Conservation (phyloP, 1,140 invertebrate genomes). For the Neotoxoptera formosana region DNA sequence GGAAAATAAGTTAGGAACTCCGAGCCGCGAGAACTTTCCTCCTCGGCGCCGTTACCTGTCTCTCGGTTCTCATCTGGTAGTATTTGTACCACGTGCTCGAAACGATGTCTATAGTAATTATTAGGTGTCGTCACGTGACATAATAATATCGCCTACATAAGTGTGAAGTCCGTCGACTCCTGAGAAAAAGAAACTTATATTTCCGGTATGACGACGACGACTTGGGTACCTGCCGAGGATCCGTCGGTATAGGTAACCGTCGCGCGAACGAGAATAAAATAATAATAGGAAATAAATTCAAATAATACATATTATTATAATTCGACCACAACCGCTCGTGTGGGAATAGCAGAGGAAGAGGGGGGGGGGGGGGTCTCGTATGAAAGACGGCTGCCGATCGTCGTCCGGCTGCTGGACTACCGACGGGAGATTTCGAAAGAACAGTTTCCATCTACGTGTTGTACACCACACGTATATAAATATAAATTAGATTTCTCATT, state of each 20-base stretch:
- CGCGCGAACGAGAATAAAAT: background rate
- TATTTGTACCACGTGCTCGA: background rate
- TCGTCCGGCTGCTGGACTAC: background rate
- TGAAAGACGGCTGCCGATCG: background rate
- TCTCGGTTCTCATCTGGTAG: background rate
- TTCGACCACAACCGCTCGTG: background rate
- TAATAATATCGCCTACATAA: no score
- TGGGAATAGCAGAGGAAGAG: no score
- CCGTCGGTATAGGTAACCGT: background rate
- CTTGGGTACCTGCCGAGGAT: background rate
- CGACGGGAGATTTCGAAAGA: background rate
- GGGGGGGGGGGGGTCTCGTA: no score
- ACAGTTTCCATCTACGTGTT: background rate
- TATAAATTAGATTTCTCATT: slow-evolving; percentile 1
- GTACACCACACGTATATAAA: background rate
- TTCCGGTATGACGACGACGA: background rate
- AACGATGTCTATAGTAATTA: background rate
- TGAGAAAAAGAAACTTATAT: background rate
- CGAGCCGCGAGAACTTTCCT: background rate
- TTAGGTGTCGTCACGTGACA: no score
- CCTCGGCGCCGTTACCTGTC: background rate
- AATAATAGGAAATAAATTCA: no score
- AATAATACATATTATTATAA: no score
- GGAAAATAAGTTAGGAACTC: background rate
- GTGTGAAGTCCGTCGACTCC: background rate